Conservation (phyloP, 2,888 invertebrate genomes). For the Schizaphis graminum region DNA sequence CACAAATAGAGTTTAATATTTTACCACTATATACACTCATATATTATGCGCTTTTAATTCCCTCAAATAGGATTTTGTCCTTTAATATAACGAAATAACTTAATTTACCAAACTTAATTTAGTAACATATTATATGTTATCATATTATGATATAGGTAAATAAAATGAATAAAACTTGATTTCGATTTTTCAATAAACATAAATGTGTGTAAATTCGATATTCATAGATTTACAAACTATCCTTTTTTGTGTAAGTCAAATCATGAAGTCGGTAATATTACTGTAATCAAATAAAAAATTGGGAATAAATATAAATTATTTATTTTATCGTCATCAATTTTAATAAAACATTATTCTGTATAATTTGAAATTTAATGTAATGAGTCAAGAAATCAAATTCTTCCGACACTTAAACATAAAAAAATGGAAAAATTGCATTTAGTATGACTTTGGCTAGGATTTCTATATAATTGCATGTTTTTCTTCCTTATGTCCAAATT, state of each 20-base stretch:
- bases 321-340: neutral
- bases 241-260: neutral
- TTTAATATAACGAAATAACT: no score
- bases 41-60: no score
- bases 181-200: neutral
- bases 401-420: neutral
- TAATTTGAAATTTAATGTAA: neutral
- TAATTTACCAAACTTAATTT: no score
- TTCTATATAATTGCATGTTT: no score
- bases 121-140: no score
- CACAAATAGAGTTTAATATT: neutral
- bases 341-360: neutral
- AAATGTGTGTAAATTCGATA: neutral
- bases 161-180: neutral
- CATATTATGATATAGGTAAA: no score
- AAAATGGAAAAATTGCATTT: neutral
- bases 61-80: no score
- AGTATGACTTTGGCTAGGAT: no score
- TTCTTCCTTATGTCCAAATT: no score
- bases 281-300: neutral
- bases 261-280: neutral
- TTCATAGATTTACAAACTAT: neutral
- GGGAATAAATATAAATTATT: neutral
- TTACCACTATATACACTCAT: neutral
- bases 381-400: neutral